These are phyloP conservation scores for Lepidocyrtinus sp. DNA, from an alignment of 2,888 invertebrate genomes.

Conservation along the genomic window DNA sequence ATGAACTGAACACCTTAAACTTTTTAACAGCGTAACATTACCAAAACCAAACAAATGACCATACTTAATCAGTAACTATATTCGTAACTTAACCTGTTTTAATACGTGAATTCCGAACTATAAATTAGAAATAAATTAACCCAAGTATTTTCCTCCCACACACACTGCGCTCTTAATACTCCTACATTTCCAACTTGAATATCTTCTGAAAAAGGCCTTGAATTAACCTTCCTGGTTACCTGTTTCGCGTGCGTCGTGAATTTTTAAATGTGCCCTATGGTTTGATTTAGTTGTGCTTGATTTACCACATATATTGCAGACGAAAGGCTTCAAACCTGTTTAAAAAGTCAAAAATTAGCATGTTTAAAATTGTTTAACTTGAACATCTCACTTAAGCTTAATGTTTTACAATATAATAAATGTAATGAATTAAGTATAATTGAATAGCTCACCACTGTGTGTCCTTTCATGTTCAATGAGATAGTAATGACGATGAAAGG, in stretches of 20 bases:
- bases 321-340: constrained; percentile 86
- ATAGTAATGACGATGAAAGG: constrained; percentile 90
- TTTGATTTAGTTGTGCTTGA: constrained; percentile 91
- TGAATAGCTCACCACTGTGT: constrained; percentile 73
- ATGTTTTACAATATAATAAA: constrained; percentile 15
- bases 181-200: too few relatives aligned
- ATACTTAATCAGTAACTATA: too few relatives aligned
- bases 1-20: too few relatives aligned
- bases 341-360: constrained; percentile 14
- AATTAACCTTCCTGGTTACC: constrained; percentile 85
- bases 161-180: too few relatives aligned
- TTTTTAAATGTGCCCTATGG: constrained; percentile 91
- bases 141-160: too few relatives aligned
- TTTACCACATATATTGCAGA: constrained; percentile 91
- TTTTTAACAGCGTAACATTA: too few relatives aligned
- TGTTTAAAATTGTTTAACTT: background rate
- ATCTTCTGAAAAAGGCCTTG: too few relatives aligned
- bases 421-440: background rate
- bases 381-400: background rate
- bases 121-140: too few relatives aligned
- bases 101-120: too few relatives aligned
- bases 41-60: too few relatives aligned
- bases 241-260: constrained; percentile 90
- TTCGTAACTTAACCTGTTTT: too few relatives aligned
- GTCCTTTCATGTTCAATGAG: constrained; percentile 89